Percentiles rank a stretch among this genome's conserved stretches.
phyloP scores from a whole-genome alignment of 2,113 vertebrate species.

The Muscicapa adusta region DNA sequence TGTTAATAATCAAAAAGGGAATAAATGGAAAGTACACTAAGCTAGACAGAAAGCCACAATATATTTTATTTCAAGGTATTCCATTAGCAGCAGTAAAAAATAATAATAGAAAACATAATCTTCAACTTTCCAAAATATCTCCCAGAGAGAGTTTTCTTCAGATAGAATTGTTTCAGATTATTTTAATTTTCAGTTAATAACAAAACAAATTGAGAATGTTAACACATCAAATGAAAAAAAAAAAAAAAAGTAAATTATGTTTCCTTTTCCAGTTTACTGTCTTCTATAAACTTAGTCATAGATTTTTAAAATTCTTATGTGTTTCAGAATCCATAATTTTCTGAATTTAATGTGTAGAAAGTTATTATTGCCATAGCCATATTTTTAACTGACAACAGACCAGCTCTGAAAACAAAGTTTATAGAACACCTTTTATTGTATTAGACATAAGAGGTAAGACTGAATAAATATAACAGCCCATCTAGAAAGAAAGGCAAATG shows the following conservation, averaged over 20 bases:
- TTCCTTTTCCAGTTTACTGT: background rate
- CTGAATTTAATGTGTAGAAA: background rate
- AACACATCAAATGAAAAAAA: background rate
- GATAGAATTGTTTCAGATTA: background rate
- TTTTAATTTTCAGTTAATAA: background rate
- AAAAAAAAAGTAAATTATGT: background rate
- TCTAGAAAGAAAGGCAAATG: background rate
- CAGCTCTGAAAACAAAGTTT: background rate
- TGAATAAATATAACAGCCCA: background rate
- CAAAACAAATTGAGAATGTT: background rate
- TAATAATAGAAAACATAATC: background rate
- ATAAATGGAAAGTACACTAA: background rate
- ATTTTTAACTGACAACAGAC: background rate
- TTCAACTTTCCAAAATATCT: background rate
- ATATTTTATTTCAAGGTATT: background rate
- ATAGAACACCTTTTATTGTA: background rate
- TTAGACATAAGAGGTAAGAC: background rate
- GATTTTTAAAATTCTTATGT: background rate
- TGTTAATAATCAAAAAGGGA: background rate
- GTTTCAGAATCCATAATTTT: background rate
- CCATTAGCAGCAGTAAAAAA: background rate
- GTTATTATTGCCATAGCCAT: background rate
- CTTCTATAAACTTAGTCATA: background rate
- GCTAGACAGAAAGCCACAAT: background rate
- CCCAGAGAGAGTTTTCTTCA: background rate